Conservation (phyloP, 1,140 invertebrate genomes). For the Pristionchus pacificus region DNA sequence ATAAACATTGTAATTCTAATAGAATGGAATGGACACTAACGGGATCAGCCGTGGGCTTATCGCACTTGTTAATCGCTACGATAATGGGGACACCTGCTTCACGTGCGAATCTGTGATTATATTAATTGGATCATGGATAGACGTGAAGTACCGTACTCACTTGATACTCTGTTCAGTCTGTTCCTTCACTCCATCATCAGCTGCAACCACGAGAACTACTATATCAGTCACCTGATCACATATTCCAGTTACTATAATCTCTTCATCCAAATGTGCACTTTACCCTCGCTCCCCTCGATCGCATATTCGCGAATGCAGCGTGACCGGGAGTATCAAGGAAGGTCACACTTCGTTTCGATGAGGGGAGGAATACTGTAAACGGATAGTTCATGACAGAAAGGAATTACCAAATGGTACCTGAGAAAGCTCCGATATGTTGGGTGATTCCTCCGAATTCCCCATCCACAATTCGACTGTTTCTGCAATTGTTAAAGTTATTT, state of each 20-base stretch:
- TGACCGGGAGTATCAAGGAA: conserved; percentile 99
- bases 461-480: conserved; percentile 79
- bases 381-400: conserved; percentile 11
- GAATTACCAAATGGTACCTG: conserved; percentile 60
- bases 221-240: conserved; percentile 77
- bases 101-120: conserved; percentile 42
- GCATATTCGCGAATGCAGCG: conserved; percentile 87
- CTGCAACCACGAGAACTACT: conserved; percentile 91
- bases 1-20: conserved; percentile 5
- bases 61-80: conserved; percentile 98
- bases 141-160: conserved; percentile 36
- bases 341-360: conserved; percentile 73
- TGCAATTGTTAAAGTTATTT: conserved; percentile 15
- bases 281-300: conserved; percentile 58
- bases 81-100: conserved; percentile 77
- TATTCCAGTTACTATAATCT: not conserved
- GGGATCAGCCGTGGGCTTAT: conserved; percentile 77
- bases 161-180: conserved; percentile 71
- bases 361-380: conserved; percentile 66
- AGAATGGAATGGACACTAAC: conserved; percentile 37
- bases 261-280: conserved; percentile 44
- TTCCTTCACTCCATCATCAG: conserved; percentile 97
- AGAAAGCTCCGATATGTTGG: conserved; percentile 97
- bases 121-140: conserved; percentile 5
- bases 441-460: conserved; percentile 98